Conservation (phyloP, 1,140 invertebrate species). For the Chironomus tepperi region DNA sequence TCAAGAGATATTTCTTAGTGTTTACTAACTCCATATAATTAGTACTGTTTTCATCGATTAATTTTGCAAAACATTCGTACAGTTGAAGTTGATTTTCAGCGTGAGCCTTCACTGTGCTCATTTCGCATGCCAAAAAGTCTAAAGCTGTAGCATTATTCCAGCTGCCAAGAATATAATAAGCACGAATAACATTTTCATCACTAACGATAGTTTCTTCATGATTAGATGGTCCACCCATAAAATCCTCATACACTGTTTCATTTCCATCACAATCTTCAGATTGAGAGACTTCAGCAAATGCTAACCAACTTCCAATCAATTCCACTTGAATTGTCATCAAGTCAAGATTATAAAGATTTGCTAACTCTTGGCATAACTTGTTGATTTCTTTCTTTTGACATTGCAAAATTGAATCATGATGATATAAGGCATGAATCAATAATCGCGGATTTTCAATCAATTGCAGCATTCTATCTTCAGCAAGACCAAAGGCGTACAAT, state of each 20-base stretch:
- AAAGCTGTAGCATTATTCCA: conserved; percentile 34
- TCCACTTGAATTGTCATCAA: conserved; percentile 33
- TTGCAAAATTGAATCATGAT: conserved; percentile 44
- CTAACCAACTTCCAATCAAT: conserved; percentile 36
- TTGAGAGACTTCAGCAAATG: conserved; percentile 31
- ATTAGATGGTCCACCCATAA: conserved; percentile 25
- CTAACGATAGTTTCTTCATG: neutral
- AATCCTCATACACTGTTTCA: conserved; percentile 37
- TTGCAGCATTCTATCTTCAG: conserved; percentile 45
- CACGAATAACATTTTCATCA: conserved; percentile 29
- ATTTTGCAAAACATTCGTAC: conserved; percentile 38
- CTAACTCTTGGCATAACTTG: conserved; percentile 46
- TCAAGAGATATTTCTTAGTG: conserved; percentile 36
- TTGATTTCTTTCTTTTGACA: conserved; percentile 46
- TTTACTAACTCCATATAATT: conserved; percentile 33
- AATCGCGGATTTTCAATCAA: conserved; percentile 45
- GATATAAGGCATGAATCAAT: conserved; percentile 45
- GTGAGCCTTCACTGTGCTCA: conserved; percentile 31
- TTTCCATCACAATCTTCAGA: conserved; percentile 29
- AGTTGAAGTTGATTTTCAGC: conserved; percentile 38
- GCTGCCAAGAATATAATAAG: conserved; percentile 36
- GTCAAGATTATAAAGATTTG: conserved; percentile 36
- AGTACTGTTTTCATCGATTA: conserved; percentile 34
- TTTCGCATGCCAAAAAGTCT: conserved; percentile 33
- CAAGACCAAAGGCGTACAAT: conserved; percentile 46